Percentiles rank a stretch among this genome's conserved stretches.
Evolutionary conservation across 64 coral and sea anemone genomes (phyloP).

Genomic region (Acropora yongei): DNA sequence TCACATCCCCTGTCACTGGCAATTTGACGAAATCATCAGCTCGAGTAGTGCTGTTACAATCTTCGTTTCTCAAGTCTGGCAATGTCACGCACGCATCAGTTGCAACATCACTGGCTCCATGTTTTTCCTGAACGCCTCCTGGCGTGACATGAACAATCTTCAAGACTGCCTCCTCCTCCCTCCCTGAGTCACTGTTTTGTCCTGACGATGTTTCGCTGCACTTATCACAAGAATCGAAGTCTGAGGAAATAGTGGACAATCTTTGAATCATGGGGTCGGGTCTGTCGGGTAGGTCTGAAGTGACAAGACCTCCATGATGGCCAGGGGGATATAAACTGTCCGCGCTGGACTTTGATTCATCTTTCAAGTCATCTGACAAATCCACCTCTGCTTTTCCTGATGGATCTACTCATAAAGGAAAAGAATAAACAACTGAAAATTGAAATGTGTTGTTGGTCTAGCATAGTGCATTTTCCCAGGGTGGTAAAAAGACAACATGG

Average conservation of each 20-base stretch:
- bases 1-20: not conserved
- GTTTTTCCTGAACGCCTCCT: slow-evolving; percentile 9
- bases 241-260: slow-evolving; percentile 75
- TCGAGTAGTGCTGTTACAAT: not conserved
- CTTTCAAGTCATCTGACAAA: not conserved
- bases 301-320: not conserved
- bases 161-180: slow-evolving; percentile 5
- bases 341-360: not conserved
- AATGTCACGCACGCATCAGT: not conserved
- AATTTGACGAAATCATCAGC: not conserved
- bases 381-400: not conserved
- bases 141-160: slow-evolving; percentile 40
- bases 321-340: not conserved
- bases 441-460: too few relatives aligned
- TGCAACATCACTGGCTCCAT: not conserved
- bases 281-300: not conserved
- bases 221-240: slow-evolving; percentile 74
- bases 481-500: too few relatives aligned
- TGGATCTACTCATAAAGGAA: not conserved
- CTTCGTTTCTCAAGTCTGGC: not conserved
- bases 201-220: slow-evolving; percentile 40
- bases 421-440: not conserved
- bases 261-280: slow-evolving; percentile 15
- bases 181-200: slow-evolving; percentile 35
- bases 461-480: too few relatives aligned